These are phyloP conservation scores for Acanthurus leucopareius DNA, from an alignment of 2,797 vertebrate species.

Conservation along the genomic window DNA sequence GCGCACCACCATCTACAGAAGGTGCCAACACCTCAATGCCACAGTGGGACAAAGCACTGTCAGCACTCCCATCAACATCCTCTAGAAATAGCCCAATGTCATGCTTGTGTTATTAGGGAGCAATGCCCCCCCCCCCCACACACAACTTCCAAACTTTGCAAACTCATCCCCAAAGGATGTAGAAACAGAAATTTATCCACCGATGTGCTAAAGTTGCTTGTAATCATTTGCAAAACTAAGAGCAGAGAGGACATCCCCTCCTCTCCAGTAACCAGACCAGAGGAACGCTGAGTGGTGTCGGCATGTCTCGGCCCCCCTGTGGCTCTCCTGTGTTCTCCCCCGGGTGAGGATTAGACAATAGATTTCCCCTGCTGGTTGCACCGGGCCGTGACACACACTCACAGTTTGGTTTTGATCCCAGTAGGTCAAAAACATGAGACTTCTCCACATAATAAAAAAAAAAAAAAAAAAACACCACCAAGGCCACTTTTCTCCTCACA, in stretches of 20 bases:
- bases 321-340: conserved; percentile 40
- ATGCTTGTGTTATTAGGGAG: conserved; percentile 27
- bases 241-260: conserved; percentile 1
- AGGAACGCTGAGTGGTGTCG: conserved; percentile 7
- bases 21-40: conserved; percentile 69
- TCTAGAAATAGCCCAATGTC: conserved; percentile 66
- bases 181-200: not conserved
- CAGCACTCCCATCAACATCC: conserved; percentile 65
- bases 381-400: conserved; percentile 43
- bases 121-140: not conserved
- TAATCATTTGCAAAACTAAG: conserved; percentile 3
- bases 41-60: conserved; percentile 70
- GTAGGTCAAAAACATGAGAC: conserved; percentile 40
- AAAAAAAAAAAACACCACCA: too few species aligned
- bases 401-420: conserved; percentile 61
- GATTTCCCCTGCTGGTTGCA: conserved; percentile 41
- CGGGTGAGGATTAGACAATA: conserved; percentile 50
- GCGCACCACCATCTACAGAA: conserved; percentile 29
- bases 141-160: conserved; percentile 21
- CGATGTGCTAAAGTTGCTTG: not conserved
- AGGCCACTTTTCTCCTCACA: conserved; percentile 25
- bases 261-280: not conserved
- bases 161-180: not conserved
- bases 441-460: not conserved
- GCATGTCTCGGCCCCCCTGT: conserved; percentile 39